Conservation (phyloP, 2,888 invertebrate genomes). For the Habroteleia sp. region DNA sequence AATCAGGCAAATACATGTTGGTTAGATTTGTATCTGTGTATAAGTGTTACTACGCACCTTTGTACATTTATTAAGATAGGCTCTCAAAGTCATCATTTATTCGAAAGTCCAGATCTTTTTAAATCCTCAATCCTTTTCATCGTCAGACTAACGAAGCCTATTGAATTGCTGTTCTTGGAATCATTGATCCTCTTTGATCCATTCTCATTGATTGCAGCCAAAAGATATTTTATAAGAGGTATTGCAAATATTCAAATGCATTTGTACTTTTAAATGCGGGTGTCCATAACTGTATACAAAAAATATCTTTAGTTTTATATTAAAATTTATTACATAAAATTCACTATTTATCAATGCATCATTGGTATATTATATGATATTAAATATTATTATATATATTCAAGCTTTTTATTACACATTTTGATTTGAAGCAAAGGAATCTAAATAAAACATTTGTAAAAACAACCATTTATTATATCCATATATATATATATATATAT, state of each 20-base stretch:
- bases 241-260: slow-evolving; percentile 48
- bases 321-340: slow-evolving; percentile 7
- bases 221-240: slow-evolving; percentile 30
- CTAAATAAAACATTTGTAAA: too few species aligned
- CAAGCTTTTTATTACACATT: too few species aligned
- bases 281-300: slow-evolving; percentile 3
- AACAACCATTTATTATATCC: too few species aligned
- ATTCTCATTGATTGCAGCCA: slow-evolving; percentile 42
- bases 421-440: too few species aligned
- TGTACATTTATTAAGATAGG: slow-evolving; percentile 34
- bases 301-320: slow-evolving; percentile 4
- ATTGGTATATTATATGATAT: too few species aligned
- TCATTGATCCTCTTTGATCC: slow-evolving; percentile 55
- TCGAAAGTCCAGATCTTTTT: slow-evolving; percentile 38
- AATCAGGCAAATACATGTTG: too few species aligned
- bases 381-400: too few species aligned
- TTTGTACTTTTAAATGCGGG: slow-evolving; percentile 6
- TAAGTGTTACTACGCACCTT: too few species aligned
- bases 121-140: slow-evolving; percentile 59
- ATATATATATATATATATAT: too few species aligned
- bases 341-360: too few species aligned
- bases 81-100: slow-evolving; percentile 47
- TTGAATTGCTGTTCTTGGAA: slow-evolving; percentile 59
- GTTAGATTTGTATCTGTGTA: neutral
- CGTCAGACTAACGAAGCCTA: slow-evolving; percentile 53